These are phyloP conservation scores for Labrus mixtus DNA, from an alignment of 2,113 vertebrate genomes.

Conservation along the genomic window DNA sequence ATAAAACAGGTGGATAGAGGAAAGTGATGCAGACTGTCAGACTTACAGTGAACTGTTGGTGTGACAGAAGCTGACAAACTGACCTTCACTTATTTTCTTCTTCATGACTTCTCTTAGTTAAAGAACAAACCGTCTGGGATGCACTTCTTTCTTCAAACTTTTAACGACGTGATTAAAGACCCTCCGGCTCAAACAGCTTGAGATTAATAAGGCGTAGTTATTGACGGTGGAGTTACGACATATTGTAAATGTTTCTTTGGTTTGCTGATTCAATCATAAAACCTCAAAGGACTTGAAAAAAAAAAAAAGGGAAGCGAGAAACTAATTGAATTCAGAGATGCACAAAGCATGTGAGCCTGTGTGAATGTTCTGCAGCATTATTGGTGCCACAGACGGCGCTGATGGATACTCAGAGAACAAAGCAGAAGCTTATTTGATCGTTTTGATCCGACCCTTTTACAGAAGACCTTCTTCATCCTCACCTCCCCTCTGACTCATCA, in stretches of 20 bases:
- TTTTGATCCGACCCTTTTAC: constrained; percentile 12
- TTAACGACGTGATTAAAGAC: not conserved
- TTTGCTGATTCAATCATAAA: constrained; percentile 3
- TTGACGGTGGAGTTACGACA: not conserved
- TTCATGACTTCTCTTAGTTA: not conserved
- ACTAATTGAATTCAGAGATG: no score
- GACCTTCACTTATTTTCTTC: not conserved
- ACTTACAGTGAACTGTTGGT: no score
- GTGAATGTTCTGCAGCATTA: not conserved
- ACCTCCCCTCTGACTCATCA: constrained; percentile 50
- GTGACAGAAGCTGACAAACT: not conserved
- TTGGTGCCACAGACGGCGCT: not conserved
- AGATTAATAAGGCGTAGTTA: not conserved
- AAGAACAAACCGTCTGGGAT: not conserved
- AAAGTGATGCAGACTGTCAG: no score
- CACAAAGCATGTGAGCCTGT: not conserved
- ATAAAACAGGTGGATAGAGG: no score
- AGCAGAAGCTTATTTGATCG: constrained; percentile 6
- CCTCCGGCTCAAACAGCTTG: not conserved
- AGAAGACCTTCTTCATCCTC: constrained; percentile 46
- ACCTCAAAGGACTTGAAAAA: not conserved
- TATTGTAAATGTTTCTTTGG: constrained; percentile 4
- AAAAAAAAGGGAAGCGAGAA: not conserved
- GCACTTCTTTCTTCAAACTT: not conserved
- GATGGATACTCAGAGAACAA: constrained; percentile 18